phyloP scores from a whole-genome alignment of 1,140 invertebrate genomes.

The Hylaeus anthracinus region DNA sequence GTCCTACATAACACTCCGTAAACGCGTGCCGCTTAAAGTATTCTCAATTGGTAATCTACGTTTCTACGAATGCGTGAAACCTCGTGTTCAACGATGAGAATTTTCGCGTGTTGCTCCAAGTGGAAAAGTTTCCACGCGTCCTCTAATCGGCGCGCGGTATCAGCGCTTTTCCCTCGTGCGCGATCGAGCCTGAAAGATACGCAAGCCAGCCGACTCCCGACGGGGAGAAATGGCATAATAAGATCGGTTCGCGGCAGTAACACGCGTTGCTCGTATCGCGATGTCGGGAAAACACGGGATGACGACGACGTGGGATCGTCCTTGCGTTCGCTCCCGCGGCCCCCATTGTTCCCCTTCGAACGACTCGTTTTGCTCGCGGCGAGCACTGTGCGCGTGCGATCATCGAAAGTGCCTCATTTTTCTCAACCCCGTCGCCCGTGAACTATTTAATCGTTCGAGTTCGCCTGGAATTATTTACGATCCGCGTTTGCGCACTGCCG shows the following conservation, averaged over 20 bases:
- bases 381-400: constrained; percentile 29
- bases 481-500: no score
- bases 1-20: no score
- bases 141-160: no score
- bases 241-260: constrained; percentile 18
- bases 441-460: not conserved
- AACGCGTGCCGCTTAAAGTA: no score
- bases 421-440: not conserved
- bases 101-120: no score
- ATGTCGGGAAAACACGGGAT: constrained; percentile 38
- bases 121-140: no score
- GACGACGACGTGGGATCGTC: constrained; percentile 75
- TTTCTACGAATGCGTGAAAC: no score
- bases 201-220: not conserved
- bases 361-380: constrained; percentile 58
- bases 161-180: no score
- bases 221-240: constrained; percentile 35
- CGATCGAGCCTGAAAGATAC: constrained; percentile 22
- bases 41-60: no score
- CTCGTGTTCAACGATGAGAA: no score
- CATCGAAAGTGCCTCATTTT: constrained; percentile 74
- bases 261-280: constrained; percentile 28
- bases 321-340: constrained; percentile 76
- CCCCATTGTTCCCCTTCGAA: constrained; percentile 69
- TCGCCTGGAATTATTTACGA: no score